A percentile compares a stretch with the other conserved stretches of the same genome.
Evolutionary conservation across 2,113 vertebrate genomes (phyloP).

Genomic region (Pyrgilauda ruficollis): DNA sequence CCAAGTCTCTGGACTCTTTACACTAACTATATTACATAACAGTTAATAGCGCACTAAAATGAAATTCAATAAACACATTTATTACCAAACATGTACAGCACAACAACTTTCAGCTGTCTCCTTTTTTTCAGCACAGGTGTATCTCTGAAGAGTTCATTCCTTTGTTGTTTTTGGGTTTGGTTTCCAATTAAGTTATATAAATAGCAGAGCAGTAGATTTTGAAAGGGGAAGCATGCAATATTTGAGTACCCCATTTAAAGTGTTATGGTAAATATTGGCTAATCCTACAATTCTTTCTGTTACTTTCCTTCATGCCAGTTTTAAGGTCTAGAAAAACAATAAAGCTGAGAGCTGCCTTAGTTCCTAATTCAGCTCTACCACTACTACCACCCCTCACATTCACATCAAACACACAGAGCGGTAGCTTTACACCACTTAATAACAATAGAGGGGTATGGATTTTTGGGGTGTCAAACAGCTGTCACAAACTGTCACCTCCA

Average conservation of each 20-base stretch:
- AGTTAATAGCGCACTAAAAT: conserved; percentile 46
- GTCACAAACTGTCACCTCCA: conserved; percentile 79
- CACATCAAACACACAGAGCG: background rate
- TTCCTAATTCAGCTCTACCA: background rate
- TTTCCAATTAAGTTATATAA: conserved; percentile 28
- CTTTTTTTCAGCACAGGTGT: conserved; percentile 24
- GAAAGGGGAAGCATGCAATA: background rate
- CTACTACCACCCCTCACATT: background rate
- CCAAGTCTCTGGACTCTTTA: conserved; percentile 24
- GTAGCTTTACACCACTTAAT: conserved; percentile 65
- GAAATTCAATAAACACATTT: conserved; percentile 44
- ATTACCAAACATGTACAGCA: background rate
- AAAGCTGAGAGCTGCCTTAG: conserved; percentile 18
- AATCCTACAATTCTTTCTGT: background rate
- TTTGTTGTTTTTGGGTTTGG: conserved; percentile 5
- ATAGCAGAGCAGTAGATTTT: background rate
- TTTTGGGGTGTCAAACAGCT: conserved; percentile 81
- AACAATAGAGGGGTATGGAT: conserved; percentile 73
- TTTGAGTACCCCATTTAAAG: conserved; percentile 21
- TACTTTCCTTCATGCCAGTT: conserved; percentile 3
- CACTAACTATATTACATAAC: conserved; percentile 31
- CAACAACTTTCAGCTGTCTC: background rate
- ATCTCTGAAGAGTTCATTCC: background rate
- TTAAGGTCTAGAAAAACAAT: conserved; percentile 24
- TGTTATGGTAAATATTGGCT: conserved; percentile 27